Evolutionary conservation across 37 sponge, comb jelly and placozoan genomes (phyloP).

Genomic region (Theonella swinhoei): DNA sequence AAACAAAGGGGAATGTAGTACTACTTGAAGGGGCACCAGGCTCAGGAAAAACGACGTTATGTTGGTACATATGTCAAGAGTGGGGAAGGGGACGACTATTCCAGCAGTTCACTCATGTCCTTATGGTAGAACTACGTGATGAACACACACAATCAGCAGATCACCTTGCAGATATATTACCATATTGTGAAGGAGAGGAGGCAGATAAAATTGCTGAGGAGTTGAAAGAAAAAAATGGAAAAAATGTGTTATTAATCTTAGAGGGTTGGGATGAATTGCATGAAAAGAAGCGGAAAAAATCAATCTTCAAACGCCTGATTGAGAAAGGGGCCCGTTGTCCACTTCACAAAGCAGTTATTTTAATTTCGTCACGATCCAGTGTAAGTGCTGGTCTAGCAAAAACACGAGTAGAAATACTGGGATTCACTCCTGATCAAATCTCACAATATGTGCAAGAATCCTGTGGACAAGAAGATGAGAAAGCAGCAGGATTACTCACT

Average conservation of each 20-base stretch:
- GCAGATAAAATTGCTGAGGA: not conserved
- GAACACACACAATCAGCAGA: not conserved
- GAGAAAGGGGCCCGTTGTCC: not conserved
- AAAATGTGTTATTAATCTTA: conserved; percentile 16
- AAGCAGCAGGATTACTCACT: not conserved
- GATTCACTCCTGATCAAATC: not conserved
- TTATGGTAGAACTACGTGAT: not conserved
- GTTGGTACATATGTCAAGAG: not conserved
- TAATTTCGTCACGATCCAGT: conserved; percentile 41
- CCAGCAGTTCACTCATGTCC: not conserved
- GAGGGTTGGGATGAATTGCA: conserved; percentile 56
- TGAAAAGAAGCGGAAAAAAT: conserved; percentile 3
- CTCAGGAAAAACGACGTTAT: not conserved
- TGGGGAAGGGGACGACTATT: not conserved
- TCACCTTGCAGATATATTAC: not conserved
- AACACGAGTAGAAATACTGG: conserved; percentile 33
- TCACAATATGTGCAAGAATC: conserved; percentile 5
- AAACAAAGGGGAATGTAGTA: not conserved
- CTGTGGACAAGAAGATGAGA: too few species aligned
- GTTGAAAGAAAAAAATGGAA: not conserved
- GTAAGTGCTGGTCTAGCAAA: conserved; percentile 22
- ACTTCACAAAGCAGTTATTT: conserved; percentile 24
- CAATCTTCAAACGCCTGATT: conserved; percentile 33
- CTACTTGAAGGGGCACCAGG: not conserved
- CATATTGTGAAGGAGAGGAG: not conserved